Evolutionary conservation across 2,797 vertebrate species (phyloP), one percentile per base, ranked within the genome.

Genomic region (Enteromius mattozi): DNA sequence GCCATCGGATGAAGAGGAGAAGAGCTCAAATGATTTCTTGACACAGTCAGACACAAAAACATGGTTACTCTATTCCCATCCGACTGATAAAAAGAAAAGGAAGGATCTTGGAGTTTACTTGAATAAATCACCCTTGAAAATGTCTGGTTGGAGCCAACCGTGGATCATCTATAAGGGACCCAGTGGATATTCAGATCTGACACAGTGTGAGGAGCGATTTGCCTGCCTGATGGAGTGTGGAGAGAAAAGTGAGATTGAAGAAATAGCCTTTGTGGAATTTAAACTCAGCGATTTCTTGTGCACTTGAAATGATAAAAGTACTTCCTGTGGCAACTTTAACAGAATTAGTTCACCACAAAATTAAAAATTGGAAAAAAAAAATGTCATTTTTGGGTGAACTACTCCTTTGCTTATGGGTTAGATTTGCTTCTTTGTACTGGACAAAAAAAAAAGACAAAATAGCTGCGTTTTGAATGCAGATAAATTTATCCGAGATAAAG

Each of bases 61-160:
- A 0, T 98, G 97, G 97, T 92, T 99, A 6, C 91, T 99, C 4
- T 99, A 96, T 91, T 96, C 97, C 30, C 97, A 99, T 78, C 97
- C 98, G 1, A 95, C 95, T 0, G 86, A 87, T 78, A 95, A 56
- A 33, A 93, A 1, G 1, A 85, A 30, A 2, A 95, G 98, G 6
- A 81, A 88, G 0, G 91, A 98, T 89, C 88, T 99, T 85, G 98
- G 97, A 0, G 87, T 99, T 86, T 98, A 97, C 10, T 80, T 98
- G 63, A 99, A 97, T 90, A 92, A 90, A 0, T 91, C 91, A 8
- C 97, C 98, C 0, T 86, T 95, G 87, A 92, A 94, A 8, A 84
- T 66, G 0, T 89, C 85, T 0, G 88, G 84, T 0, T 99, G 98
- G 98, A 83, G 91, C 76, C 69, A 0, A 0, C 97, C 96, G 0